Conservation (phyloP, 2,113 vertebrate genomes). For the Protobothrops flavoviridis region DNA sequence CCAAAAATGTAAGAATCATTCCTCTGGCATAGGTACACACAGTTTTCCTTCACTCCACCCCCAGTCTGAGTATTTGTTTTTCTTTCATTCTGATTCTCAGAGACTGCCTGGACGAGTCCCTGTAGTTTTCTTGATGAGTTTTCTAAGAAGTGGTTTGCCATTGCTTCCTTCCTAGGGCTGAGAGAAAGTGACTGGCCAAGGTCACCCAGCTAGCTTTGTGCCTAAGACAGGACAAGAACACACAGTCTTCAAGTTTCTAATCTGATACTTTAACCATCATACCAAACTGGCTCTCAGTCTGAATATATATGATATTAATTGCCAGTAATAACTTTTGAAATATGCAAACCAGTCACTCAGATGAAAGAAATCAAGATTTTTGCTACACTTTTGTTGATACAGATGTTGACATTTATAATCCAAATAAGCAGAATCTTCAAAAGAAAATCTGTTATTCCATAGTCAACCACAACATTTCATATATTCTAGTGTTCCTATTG, state of each 20-base stretch:
- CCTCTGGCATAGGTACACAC: background rate
- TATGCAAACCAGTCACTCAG: background rate
- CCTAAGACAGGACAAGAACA: background rate
- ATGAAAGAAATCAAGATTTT: background rate
- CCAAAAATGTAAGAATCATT: background rate
- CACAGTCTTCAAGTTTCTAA: background rate
- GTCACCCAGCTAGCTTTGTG: background rate
- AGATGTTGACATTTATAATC: background rate
- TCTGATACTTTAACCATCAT: too few relatives aligned
- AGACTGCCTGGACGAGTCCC: background rate
- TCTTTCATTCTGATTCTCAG: background rate
- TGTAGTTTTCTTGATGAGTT: background rate
- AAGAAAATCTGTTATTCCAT: background rate
- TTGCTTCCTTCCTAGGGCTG: background rate
- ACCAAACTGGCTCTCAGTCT: background rate
- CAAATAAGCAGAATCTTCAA: background rate
- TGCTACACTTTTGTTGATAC: background rate
- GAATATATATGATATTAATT: background rate
- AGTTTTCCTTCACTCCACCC: too few relatives aligned
- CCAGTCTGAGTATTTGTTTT: background rate
- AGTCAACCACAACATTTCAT: background rate
- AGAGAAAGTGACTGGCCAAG: background rate
- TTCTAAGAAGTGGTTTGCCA: background rate
- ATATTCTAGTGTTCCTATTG: background rate
- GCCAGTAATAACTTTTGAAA: background rate